Evolutionary conservation across 2,797 vertebrate genomes (phyloP), one percentile per base, ranked within the genome.

Genomic region (Anguilla pacifica): DNA sequence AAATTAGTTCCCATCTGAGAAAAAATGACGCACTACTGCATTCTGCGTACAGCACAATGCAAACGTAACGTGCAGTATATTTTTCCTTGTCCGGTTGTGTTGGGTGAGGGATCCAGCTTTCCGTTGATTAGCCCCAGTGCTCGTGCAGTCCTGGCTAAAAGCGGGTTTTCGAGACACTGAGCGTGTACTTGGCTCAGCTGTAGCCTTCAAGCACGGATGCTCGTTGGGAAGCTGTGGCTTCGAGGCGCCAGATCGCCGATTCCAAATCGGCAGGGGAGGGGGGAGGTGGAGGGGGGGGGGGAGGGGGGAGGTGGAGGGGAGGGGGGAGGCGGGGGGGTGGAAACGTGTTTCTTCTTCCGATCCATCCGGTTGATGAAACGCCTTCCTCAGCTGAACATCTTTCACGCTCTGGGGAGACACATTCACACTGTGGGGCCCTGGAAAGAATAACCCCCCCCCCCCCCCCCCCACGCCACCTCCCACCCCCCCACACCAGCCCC

Each of bases 401-500:
- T 81, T 84, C 31, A 64, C 10, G 3, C 9, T 72, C 35, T 46
- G 70, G 35, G 61, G 6, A 43, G 10, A 28, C 79, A 55, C 28
- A 61, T 84, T 87, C 86, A 72, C 9, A 43, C 61, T 31, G 53
- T 86, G 87, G 82, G 64, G 87, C 22, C 61, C 15, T 84, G 88
- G 64, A 85, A 86, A 89, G 85, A 89, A 90, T 61, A 61, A 85
- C 86, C 15, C 59, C 59, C 61, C 22, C 6, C 22, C 7, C 6
- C 22, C 89, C 15, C 4, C 15, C 15, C 4, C 15, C 79, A 87
- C 87, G 88, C 53, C 0, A 51, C 49, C 1, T 51, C 53, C 88
- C 86, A 61, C 7, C 6, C 22, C 89, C 15, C 4, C 15, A 90
- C 91, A 89, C 72, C 39, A 39, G 39, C 39, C 89, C 85, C 55